phyloP scores from a whole-genome alignment of 2,888 invertebrate genomes.

The Dascillus cervinus region DNA sequence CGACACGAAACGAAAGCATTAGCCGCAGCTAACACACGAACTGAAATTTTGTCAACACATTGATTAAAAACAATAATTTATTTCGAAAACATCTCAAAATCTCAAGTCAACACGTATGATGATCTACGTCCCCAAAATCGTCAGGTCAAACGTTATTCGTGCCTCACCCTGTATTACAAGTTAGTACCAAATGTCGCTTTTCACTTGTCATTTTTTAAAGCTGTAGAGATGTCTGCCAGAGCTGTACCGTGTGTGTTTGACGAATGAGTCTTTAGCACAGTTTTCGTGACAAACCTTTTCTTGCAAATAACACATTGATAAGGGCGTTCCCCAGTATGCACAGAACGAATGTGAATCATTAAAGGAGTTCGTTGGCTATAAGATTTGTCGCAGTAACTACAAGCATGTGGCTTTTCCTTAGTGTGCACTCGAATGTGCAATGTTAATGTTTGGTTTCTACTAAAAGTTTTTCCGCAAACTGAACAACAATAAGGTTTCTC shows the following conservation, averaged over 20 bases:
- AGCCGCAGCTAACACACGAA: no score
- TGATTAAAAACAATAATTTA: no score
- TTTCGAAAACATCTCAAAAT: no score
- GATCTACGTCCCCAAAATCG: no score
- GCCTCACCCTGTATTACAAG: no score
- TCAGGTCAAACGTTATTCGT: no score
- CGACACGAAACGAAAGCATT: no score
- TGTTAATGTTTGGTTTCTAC: constrained; percentile 37
- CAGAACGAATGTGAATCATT: constrained; percentile 44
- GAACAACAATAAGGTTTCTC: constrained; percentile 38
- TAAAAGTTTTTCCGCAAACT: constrained; percentile 31
- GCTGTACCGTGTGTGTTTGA: not conserved
- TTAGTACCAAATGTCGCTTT: no score
- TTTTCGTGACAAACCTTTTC: constrained; percentile 4
- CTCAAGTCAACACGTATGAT: no score
- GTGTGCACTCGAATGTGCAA: constrained; percentile 36
- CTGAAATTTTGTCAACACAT: no score
- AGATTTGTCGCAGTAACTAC: constrained; percentile 47
- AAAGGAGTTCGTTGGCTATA: constrained; percentile 47
- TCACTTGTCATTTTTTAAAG: no score
- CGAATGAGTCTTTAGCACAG: not conserved
- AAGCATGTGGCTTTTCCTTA: constrained; percentile 46
- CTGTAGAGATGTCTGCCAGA: no score
- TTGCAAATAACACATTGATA: constrained; percentile 5
- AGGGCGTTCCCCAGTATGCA: constrained; percentile 45